Base-by-base conservation (phyloP, 2,888 invertebrate species). In the Ophioninae sp. region DNA sequence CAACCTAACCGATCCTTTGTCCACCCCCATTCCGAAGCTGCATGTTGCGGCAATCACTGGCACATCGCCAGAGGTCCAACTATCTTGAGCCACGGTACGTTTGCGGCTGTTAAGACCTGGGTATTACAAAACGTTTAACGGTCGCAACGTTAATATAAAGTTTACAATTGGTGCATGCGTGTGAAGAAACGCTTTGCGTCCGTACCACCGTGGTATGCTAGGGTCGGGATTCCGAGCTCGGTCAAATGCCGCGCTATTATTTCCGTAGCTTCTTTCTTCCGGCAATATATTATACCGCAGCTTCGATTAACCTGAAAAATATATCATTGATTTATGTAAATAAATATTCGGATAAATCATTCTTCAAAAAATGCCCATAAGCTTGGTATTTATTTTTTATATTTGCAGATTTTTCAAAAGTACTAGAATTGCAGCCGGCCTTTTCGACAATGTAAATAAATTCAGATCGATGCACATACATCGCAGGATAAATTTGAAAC, bases 1-100 rank as follows among this genome's bases (percentile, higher is more conserved):
- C 88, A 88, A 96, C 96, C 97, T 94, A 17, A 99, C 99, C 79
- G 97, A 95, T 2, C 97, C 95, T 93, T 99, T 99, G 93, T 99
- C 99, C 2, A 99, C 98, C 68, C 99, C 99, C 99, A 99, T 99
- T 59, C 99, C 99, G 93, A 99, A 99, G 90, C 99, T 99, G 81
- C 99, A 96, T 0, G 99, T 99, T 6, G 99, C 99, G 86, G 97
- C 97, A 87, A 99, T 99, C 41, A 99, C 97, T 2, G 97, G 96
- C 88, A 96, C 96, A 87, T 96, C 96, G 0, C 99, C 99, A 56
- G 94, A 94, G 94, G 98, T 98, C 99, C 99, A 99, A 86, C 96
- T 95, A 91, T 97, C 96, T 93, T 99, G 99, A 57, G 96, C 96
- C 69, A 95, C 94, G 74, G 95, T 94, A 76, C 99, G 94, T 74